Evolutionary conservation across 2,888 invertebrate species (phyloP), one percentile per base, ranked within the genome.

Genomic region (Xestia sexstrigata): DNA sequence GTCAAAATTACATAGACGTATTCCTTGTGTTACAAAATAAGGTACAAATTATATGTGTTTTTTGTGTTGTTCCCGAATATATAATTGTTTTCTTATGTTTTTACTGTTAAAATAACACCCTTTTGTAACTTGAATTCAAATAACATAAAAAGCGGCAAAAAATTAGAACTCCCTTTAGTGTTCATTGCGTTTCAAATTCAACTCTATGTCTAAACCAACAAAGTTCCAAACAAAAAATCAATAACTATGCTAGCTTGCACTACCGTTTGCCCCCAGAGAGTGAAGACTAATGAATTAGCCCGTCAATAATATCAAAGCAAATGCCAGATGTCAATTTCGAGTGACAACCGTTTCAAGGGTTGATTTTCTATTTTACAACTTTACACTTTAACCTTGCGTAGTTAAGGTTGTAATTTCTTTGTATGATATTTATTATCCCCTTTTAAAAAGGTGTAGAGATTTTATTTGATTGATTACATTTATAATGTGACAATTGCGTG

Each of bases 271-370:
- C 90, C 92, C 90, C 87, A 88, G 72, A 88, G 72, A 81, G 91
- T 87, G 87, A 89, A 87, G 88, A 89, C 91, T 92, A 93, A 94
- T 94, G 93, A 95, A 95, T 95, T 94, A 95, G 90, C 91, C 92
- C 91, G 92, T 95, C 94, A 94, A 94, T 94, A 93, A 93, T 94
- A 93, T 93, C 92, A 94, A 95, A 95, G 94, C 92, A 91, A 90
- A 92, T 92, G 92, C 93, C 94, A 94, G 93, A 93, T 95, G 95
- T 94, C 95, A 94, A 94, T 92, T 94, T 93, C 88, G 85, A 93
- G 92, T 92, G 92, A 93, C 91, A 87, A 91, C 89, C 90, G 91
- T 91, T 91, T 91, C 91, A 92, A 92, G 93, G 92, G 93, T 91
- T 87, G 85, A 79, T 81, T 81, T 67, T 35, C 66, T 76, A 66